phyloP scores from a whole-genome alignment of 1,140 invertebrate species.

The Mycetomoellerius zeteki region DNA sequence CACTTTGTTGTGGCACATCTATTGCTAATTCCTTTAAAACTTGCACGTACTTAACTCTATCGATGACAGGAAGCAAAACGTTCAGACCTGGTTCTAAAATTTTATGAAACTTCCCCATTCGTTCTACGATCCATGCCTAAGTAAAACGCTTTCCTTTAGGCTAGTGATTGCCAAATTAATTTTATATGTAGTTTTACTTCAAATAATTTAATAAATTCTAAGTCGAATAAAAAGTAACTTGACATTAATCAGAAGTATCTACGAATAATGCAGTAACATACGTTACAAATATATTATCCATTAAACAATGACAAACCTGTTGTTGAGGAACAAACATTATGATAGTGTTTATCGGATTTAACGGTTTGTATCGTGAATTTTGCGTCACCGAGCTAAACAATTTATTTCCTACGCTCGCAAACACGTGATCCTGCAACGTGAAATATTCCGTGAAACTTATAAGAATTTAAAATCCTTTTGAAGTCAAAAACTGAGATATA shows the following conservation, averaged over 20 bases:
- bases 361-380: conserved; percentile 88
- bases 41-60: conserved; percentile 99
- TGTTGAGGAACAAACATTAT: conserved; percentile 99
- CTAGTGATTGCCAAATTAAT: conserved; percentile 10
- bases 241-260: background rate
- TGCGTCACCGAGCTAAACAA: conserved; percentile 71
- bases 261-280: background rate
- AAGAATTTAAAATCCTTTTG: background rate
- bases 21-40: conserved; percentile 99
- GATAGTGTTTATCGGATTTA: conserved; percentile 95
- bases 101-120: conserved; percentile 98
- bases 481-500: background rate
- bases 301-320: conserved; percentile 89
- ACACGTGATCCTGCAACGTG: conserved; percentile 59
- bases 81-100: conserved; percentile 98
- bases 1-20: conserved; percentile 99
- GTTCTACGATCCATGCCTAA: conserved; percentile 98
- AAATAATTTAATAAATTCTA: conserved; percentile 5
- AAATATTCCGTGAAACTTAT: conserved; percentile 8
- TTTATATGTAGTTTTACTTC: conserved; percentile 41
- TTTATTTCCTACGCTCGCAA: conserved; percentile 66
- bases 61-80: conserved; percentile 96
- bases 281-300: background rate
- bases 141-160: conserved; percentile 41
- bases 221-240: background rate